Percentiles rank a stretch among this genome's conserved stretches.
Evolutionary conservation across 2,797 vertebrate species (phyloP).

Genomic region (Sebastes wilsoni): DNA sequence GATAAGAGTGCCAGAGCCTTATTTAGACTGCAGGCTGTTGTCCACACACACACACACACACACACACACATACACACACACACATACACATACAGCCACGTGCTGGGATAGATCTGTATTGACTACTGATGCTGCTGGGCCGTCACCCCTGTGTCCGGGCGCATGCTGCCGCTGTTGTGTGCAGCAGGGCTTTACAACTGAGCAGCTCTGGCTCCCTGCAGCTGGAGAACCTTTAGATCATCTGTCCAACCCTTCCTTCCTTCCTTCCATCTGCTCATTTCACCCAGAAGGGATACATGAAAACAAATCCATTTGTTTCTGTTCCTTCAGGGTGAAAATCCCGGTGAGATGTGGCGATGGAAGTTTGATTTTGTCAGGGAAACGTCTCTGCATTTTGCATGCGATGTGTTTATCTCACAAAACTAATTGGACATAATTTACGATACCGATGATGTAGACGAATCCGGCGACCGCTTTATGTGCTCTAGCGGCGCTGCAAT

Average conservation of each 20-base stretch:
- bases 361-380: background rate
- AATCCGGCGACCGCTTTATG: no score
- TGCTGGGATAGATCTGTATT: constrained; percentile 25
- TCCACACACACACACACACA: constrained; percentile 5
- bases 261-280: constrained; percentile 28
- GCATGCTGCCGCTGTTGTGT: background rate
- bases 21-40: constrained; percentile 62
- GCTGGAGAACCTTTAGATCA: constrained; percentile 32
- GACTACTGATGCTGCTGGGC: constrained; percentile 28
- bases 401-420: background rate
- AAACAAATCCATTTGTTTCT: background rate
- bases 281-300: background rate
- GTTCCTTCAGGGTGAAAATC: background rate
- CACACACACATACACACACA: background rate
- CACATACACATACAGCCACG: background rate
- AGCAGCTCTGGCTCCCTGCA: background rate
- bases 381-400: background rate
- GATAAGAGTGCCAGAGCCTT: constrained; percentile 61
- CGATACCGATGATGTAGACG: background rate
- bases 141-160: constrained; percentile 12
- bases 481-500: no score
- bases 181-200: background rate
- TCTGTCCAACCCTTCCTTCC: constrained; percentile 19
- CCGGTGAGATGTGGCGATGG: background rate
- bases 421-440: background rate